Percentiles rank a stretch among this genome's conserved stretches.
These are phyloP conservation scores for Heteractis magnifica DNA, from an alignment of 92 coral and sea anemone species.

Conservation along the genomic window DNA sequence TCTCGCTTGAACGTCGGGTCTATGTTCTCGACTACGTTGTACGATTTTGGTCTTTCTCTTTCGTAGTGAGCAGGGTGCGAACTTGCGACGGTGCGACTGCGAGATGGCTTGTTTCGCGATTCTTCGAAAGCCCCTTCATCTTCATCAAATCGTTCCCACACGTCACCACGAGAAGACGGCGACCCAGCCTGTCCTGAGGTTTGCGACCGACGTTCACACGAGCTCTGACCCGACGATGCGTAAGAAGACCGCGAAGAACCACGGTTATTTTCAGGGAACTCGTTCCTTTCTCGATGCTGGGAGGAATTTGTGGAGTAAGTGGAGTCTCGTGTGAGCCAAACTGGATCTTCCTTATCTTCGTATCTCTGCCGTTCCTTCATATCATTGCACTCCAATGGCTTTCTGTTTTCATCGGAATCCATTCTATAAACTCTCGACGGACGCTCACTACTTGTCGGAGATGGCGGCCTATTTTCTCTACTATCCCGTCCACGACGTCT, in stretches of 20 bases:
- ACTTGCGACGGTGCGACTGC: slow-evolving; percentile 55
- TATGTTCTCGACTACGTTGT: slow-evolving; percentile 86
- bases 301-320: slow-evolving; percentile 47
- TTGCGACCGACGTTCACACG: slow-evolving; percentile 40
- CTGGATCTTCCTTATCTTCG: slow-evolving; percentile 6
- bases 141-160: slow-evolving; percentile 82
- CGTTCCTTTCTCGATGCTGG: slow-evolving; percentile 64
- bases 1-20: slow-evolving; percentile 86
- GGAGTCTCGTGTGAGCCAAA: slow-evolving; percentile 33
- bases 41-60: slow-evolving; percentile 53
- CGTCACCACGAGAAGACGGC: slow-evolving; percentile 63
- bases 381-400: background rate
- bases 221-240: slow-evolving; percentile 57
- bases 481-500: slow-evolving; percentile 4
- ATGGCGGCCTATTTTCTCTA: slow-evolving; percentile 8
- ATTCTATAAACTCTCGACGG: background rate
- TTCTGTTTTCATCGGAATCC: background rate
- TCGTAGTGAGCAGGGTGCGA: slow-evolving; percentile 52
- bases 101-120: slow-evolving; percentile 38
- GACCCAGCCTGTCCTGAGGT: slow-evolving; percentile 41
- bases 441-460: background rate
- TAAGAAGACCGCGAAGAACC: slow-evolving; percentile 59
- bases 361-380: background rate
- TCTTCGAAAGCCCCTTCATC: slow-evolving; percentile 36
- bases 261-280: slow-evolving; percentile 18